phyloP scores from a whole-genome alignment of 2,113 vertebrate genomes.

The Petrocephalus zakoni region DNA sequence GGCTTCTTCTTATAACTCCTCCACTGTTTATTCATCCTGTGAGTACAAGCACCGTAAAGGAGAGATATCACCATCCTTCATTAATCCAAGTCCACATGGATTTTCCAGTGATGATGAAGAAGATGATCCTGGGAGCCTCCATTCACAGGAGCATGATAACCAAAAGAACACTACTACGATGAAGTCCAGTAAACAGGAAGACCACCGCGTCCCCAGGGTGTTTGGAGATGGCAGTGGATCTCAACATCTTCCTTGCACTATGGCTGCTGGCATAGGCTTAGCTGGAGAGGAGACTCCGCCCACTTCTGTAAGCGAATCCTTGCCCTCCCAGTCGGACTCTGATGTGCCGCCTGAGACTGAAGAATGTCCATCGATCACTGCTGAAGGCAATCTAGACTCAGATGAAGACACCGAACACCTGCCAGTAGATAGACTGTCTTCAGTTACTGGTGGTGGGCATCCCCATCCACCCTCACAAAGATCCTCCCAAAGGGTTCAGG shows the following conservation, averaged over 20 bases:
- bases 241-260: constrained; percentile 39
- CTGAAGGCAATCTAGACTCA: constrained; percentile 90
- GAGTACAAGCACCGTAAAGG: constrained; percentile 73
- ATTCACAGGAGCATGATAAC: constrained; percentile 49
- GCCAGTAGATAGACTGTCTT: constrained; percentile 81
- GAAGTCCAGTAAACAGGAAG: constrained; percentile 71
- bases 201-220: constrained; percentile 59
- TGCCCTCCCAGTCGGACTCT: constrained; percentile 88
- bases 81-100: constrained; percentile 79
- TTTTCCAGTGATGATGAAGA: constrained; percentile 76
- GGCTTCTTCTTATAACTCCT: constrained; percentile 46
- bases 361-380: constrained; percentile 94
- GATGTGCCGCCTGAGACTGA: constrained; percentile 94
- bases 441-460: constrained; percentile 59
- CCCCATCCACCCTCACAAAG: constrained; percentile 68
- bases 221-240: constrained; percentile 42
- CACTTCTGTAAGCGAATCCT: constrained; percentile 85
- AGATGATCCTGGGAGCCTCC: constrained; percentile 50
- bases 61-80: constrained; percentile 88
- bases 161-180: constrained; percentile 67
- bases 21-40: constrained; percentile 55
- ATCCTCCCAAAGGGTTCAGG: constrained; percentile 61
- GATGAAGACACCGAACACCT: constrained; percentile 95
- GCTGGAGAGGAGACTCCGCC: constrained; percentile 88
- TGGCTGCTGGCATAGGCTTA: constrained; percentile 47